Base-by-base conservation (phyloP, 2,888 invertebrate genomes). In the Lissonota sp. region DNA sequence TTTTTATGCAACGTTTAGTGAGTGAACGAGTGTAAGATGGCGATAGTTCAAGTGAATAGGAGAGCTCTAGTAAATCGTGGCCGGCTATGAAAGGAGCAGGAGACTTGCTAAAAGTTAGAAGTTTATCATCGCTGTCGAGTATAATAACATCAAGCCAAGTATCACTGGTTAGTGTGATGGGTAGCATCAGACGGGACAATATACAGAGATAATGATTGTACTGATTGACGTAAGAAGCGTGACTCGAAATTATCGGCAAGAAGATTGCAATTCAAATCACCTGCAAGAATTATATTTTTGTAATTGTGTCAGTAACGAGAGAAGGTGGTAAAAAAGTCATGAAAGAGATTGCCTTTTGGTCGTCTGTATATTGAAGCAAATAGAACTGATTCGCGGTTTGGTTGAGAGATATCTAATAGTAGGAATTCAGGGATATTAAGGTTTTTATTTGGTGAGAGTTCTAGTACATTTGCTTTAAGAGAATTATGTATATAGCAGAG, bases 401-500 rank as follows among this genome's bases (percentile, higher is more conserved):
- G 4, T 3, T 10, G 53, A 12, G 53, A 16, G 0, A 75, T 39
- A 6, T 75, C 67, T 0, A 75, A 4, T n/a, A n/a, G n/a, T n/a
- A n/a, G n/a, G n/a, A n/a, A n/a, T n/a, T n/a, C n/a, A n/a, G n/a
- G n/a, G n/a, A n/a, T n/a, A n/a, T n/a, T n/a, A n/a, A n/a, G n/a
- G n/a, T n/a, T n/a, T n/a, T n/a, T n/a, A n/a, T n/a, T 37, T 5
- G 58, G 51, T 7, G 67, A 67, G 0, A 39, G 14, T 0, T 8
- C 39, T 0, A 67, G 12, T 1, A 75, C 14, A 1, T 26, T 67
- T 2, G 49, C 46, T 37, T 57, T 78, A 0, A 78, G 4, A 6
- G 78, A 78, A 6, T 64, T 39, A n/a, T 78, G 72, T 5, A 72
- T 51, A 16, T 60, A 71, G 16, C 78, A 72, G 1, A 66, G 66